Conservation (phyloP, 2,797 vertebrate genomes). For the Siniperca undulata region DNA sequence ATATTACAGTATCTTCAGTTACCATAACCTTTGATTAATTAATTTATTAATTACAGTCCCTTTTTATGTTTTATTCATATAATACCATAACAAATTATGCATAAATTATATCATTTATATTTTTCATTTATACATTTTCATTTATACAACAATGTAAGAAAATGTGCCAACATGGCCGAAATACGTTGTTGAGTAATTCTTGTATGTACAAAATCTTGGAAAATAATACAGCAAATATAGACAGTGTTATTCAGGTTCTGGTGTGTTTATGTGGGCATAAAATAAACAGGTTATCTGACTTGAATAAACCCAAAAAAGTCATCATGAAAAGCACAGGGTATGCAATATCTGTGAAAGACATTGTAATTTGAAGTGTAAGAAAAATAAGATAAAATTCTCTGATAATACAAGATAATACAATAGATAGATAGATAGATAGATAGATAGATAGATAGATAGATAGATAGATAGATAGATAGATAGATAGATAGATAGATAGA, state of each 20-base stretch:
- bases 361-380: not conserved
- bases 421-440: slow-evolving; percentile 14
- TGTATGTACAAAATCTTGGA: not conserved
- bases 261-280: not conserved
- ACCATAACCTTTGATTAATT: not conserved
- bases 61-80: not conserved
- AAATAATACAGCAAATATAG: not conserved
- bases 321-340: not conserved
- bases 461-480: slow-evolving; percentile 6
- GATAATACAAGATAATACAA: not conserved
- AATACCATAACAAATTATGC: not conserved
- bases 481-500: slow-evolving; percentile 7
- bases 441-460: slow-evolving; percentile 6
- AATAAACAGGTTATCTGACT: not conserved
- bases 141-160: not conserved
- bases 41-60: not conserved
- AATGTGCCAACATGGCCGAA: not conserved
- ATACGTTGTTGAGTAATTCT: not conserved
- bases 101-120: not conserved
- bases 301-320: not conserved
- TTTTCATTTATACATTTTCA: not conserved
- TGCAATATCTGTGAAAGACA: not conserved
- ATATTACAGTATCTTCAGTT: not conserved
- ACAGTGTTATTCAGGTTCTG: not conserved
- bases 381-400: not conserved